Conservation (phyloP, 1,140 invertebrate species). For the Gonioctena quinquepunctata region DNA sequence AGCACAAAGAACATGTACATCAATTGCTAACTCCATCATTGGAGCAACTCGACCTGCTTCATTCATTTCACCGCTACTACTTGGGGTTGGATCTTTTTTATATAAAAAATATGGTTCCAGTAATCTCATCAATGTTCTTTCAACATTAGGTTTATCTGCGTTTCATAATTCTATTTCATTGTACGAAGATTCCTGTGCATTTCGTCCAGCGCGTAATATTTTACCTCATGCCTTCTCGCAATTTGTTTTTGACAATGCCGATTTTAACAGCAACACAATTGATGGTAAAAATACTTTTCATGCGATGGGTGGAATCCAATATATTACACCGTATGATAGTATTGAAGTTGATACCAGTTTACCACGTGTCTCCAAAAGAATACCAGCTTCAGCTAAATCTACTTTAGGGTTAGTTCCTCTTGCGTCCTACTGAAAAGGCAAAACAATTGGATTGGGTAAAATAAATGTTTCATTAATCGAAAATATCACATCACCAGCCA, state of each 20-base stretch:
- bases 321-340: slow-evolving; percentile 6
- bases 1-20: too few relatives aligned
- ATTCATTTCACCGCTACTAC: slow-evolving; percentile 37
- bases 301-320: slow-evolving; percentile 26
- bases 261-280: slow-evolving; percentile 43
- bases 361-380: too few relatives aligned
- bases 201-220: too few relatives aligned
- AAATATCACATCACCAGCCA: too few relatives aligned
- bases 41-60: slow-evolving; percentile 36
- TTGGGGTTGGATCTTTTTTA: slow-evolving; percentile 30
- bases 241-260: slow-evolving; percentile 52
- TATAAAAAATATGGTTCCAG: slow-evolving; percentile 40
- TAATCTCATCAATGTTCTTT: slow-evolving; percentile 34
- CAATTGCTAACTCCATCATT: slow-evolving; percentile 38
- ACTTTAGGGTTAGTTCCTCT: too few relatives aligned
- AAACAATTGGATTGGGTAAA: too few relatives aligned
- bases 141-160: slow-evolving; percentile 22
- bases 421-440: too few relatives aligned
- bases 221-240: too few relatives aligned
- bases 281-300: slow-evolving; percentile 36
- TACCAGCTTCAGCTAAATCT: too few relatives aligned
- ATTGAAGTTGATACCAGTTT: too few relatives aligned
- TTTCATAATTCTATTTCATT: slow-evolving; percentile 36
- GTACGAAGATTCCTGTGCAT: slow-evolving; percentile 43
- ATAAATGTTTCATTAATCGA: too few relatives aligned